These are phyloP conservation scores for Percopsis transmontana DNA, from an alignment of 2,113 vertebrate species.

Conservation along the genomic window DNA sequence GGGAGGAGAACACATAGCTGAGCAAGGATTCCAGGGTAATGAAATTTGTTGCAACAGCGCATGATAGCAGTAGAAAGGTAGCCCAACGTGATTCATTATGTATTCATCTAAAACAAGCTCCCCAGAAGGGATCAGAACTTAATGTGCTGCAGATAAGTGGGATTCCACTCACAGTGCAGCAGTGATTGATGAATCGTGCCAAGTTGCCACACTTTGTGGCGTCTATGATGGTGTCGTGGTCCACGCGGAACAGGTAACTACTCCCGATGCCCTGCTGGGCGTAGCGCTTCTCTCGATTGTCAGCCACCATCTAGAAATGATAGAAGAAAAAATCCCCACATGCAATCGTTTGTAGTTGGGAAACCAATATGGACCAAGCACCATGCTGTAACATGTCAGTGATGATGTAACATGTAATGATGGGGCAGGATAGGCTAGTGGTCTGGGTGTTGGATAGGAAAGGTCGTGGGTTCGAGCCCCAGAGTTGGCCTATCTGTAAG, in stretches of 20 bases:
- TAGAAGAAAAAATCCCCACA: background rate
- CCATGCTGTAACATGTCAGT: background rate
- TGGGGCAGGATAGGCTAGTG: too few species aligned
- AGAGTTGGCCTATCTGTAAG: too few species aligned
- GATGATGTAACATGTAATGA: background rate
- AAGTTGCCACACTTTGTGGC: slow-evolving; percentile 93
- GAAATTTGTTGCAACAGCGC: background rate
- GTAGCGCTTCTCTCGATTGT: slow-evolving; percentile 92
- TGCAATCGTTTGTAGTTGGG: background rate
- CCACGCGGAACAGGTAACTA: slow-evolving; percentile 92
- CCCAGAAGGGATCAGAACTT: background rate
- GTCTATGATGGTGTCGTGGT: slow-evolving; percentile 94
- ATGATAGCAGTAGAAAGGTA: background rate
- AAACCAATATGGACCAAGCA: background rate
- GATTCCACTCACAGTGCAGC: slow-evolving; percentile 85
- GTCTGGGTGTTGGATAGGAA: too few species aligned
- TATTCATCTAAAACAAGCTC: too few species aligned
- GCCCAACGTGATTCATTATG: too few species aligned
- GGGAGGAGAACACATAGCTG: background rate
- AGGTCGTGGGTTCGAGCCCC: too few species aligned
- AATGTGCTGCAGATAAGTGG: background rate
- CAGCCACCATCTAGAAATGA: slow-evolving; percentile 88
- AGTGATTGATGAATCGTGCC: slow-evolving; percentile 93
- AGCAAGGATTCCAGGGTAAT: background rate
- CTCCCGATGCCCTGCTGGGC: slow-evolving; percentile 91